Evolutionary conservation across 2,113 vertebrate genomes (phyloP).

Genomic region (Narcine bancroftii): DNA sequence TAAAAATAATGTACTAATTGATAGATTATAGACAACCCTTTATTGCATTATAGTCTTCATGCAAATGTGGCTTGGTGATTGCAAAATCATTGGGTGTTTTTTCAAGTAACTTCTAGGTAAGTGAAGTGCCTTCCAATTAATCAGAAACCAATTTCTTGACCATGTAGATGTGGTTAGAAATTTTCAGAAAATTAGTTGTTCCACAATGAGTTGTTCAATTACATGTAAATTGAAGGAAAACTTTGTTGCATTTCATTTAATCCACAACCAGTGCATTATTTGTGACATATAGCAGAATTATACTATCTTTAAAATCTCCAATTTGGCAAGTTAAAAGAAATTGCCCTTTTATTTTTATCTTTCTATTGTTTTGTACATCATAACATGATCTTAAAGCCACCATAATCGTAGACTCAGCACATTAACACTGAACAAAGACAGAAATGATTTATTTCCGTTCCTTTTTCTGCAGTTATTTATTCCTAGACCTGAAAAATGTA

Average conservation of each 20-base stretch:
- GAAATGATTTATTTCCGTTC: not conserved
- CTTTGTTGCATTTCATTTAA: not conserved
- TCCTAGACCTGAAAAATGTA: not conserved
- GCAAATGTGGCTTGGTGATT: not conserved
- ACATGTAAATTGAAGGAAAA: not conserved
- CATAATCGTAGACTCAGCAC: not conserved
- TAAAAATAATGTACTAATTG: too few species aligned
- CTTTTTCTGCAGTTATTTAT: constrained; percentile 22
- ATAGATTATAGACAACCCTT: not conserved
- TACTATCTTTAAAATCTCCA: not conserved
- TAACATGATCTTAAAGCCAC: not conserved
- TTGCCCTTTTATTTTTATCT: not conserved
- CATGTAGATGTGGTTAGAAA: not conserved
- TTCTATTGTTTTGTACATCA: not conserved
- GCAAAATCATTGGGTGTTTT: not conserved
- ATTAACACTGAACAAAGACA: not conserved
- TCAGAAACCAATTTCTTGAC: not conserved
- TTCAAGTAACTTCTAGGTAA: too few species aligned
- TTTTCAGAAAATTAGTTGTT: not conserved
- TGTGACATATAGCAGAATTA: not conserved
- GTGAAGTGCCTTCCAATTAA: not conserved
- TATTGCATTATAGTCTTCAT: not conserved
- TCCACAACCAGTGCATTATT: not conserved
- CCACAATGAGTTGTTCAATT: not conserved
- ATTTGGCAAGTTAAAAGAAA: not conserved